These are phyloP conservation scores for Drosophila mayri DNA, from an alignment of 1,140 invertebrate species.

Conservation along the genomic window DNA sequence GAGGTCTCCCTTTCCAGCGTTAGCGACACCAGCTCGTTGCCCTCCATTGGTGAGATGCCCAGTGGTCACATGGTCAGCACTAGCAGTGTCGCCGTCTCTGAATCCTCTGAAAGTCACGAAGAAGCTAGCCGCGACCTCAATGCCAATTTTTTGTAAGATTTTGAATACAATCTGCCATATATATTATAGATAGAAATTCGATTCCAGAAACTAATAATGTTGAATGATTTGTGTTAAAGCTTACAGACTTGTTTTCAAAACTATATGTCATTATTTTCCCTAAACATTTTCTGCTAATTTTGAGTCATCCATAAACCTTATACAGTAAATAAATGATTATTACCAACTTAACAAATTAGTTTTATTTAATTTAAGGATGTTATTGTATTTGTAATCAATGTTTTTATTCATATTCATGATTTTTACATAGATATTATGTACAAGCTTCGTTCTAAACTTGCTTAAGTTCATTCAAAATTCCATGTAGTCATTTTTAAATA, in stretches of 20 bases:
- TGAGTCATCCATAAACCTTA: not conserved
- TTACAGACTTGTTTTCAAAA: not conserved
- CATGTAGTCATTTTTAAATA: not conserved
- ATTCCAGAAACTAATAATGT: not conserved
- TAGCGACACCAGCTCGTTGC: slow-evolving; percentile 17
- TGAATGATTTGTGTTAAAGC: not conserved
- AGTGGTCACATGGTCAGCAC: slow-evolving; percentile 65
- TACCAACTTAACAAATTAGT: not conserved
- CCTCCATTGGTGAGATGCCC: slow-evolving; percentile 67
- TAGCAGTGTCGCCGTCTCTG: slow-evolving; percentile 65
- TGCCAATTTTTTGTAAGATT: not conserved
- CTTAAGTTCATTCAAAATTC: not conserved
- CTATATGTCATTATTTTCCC: not conserved
- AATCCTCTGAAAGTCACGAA: slow-evolving; percentile 21
- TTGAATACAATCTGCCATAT: too few species aligned
- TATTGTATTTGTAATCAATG: not conserved
- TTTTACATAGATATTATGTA: not conserved
- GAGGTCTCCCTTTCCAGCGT: slow-evolving; percentile 44
- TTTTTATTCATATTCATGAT: not conserved
- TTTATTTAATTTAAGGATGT: not conserved
- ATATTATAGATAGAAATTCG: not conserved
- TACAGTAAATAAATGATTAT: not conserved
- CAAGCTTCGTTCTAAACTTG: not conserved
- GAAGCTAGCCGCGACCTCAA: not conserved
- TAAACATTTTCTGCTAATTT: not conserved